Percentiles rank a stretch among this genome's conserved stretches.
phyloP scores from a whole-genome alignment of 2,888 invertebrate species.

The Steinernema hermaphroditum region DNA sequence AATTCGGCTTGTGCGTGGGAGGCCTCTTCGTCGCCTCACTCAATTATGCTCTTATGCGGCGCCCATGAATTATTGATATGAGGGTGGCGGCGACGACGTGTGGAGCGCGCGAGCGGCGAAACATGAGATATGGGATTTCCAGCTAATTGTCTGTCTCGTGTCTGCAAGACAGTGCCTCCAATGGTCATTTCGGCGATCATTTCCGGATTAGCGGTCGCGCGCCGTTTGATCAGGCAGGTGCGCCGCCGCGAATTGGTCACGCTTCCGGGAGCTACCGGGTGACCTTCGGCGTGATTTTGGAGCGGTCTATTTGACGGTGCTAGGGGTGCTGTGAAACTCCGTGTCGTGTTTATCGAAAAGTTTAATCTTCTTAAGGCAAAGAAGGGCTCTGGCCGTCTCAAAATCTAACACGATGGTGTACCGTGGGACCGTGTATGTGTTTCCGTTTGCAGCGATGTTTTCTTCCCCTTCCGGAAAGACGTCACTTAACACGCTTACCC shows the following conservation, averaged over 20 bases:
- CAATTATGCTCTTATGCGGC: not conserved
- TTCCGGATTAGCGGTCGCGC: not conserved
- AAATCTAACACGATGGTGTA: no score
- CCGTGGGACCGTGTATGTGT: no score
- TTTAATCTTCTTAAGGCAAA: no score
- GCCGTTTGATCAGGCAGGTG: not conserved
- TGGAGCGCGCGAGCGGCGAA: not conserved
- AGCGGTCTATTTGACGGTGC: no score
- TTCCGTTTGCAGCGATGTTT: no score
- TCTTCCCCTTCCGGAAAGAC: no score
- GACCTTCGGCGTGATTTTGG: not conserved
- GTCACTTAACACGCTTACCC: no score
- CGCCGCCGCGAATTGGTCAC: not conserved
- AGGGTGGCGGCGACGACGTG: not conserved
- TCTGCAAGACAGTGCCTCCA: not conserved
- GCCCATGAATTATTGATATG: not conserved
- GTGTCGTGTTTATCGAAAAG: no score
- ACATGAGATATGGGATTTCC: not conserved
- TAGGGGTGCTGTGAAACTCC: no score
- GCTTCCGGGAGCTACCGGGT: not conserved
- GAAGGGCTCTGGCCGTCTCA: no score
- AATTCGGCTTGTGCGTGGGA: not conserved
- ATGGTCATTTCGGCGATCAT: not conserved
- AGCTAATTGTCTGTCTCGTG: not conserved
- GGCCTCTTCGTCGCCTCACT: not conserved